Conservation (phyloP, 2,797 vertebrate genomes). For the Xenopus petersii region DNA sequence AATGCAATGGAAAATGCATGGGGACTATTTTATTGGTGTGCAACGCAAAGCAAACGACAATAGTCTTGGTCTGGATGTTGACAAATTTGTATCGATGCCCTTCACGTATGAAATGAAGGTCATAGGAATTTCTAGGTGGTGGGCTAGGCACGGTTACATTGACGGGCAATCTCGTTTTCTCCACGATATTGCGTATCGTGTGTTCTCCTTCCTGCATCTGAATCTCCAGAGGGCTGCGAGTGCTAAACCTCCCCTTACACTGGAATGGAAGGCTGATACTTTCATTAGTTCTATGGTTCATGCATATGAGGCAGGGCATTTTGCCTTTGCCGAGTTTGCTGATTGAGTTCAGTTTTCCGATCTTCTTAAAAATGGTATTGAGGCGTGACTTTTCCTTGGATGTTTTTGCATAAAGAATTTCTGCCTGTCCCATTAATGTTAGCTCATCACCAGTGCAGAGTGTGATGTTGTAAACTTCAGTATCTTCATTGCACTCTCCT, state of each 20-base stretch:
- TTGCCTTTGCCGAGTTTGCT: slow-evolving; percentile 90
- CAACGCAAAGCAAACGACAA: slow-evolving; percentile 89
- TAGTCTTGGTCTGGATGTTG: slow-evolving; percentile 96
- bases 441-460: slow-evolving; percentile 93
- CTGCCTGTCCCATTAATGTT: slow-evolving; percentile 97
- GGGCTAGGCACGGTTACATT: slow-evolving; percentile 89
- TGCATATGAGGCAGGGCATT: slow-evolving; percentile 98
- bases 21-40: slow-evolving; percentile 88
- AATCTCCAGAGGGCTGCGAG: slow-evolving; percentile 90
- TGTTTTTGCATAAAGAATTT: slow-evolving; percentile 95
- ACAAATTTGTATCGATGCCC: slow-evolving; percentile 97
- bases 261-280: slow-evolving; percentile 98
- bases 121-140: slow-evolving; percentile 90
- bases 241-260: slow-evolving; percentile 95
- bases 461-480: slow-evolving; percentile 95
- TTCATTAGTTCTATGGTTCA: slow-evolving; percentile 98
- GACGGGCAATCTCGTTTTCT: slow-evolving; percentile 92
- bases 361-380: slow-evolving; percentile 96
- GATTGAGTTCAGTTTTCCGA: slow-evolving; percentile 94
- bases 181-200: slow-evolving; percentile 94
- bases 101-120: slow-evolving; percentile 92
- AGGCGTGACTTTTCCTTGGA: slow-evolving; percentile 92
- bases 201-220: slow-evolving; percentile 98
- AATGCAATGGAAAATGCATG: slow-evolving; percentile 88
- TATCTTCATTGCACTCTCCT: slow-evolving; percentile 96